Conservation (phyloP, 2,797 vertebrate genomes). For the Pangasius sanitwongsei region DNA sequence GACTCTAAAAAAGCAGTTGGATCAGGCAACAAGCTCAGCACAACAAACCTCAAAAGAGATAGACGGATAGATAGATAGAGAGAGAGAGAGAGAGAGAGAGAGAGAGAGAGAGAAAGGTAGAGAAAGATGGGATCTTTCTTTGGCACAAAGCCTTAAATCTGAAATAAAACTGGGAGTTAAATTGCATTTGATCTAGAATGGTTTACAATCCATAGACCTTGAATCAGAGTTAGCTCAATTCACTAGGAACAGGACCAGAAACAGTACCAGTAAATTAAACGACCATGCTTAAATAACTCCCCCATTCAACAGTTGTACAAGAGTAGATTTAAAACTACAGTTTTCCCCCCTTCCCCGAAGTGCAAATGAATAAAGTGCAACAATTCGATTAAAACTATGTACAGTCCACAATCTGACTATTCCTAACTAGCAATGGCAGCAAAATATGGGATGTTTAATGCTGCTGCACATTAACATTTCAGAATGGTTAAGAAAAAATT, state of each 20-base stretch:
- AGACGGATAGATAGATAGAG: not conserved
- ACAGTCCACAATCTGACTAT: conserved; percentile 72
- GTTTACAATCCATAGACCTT: conserved; percentile 80
- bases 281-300: conserved; percentile 71
- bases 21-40: conserved; percentile 89
- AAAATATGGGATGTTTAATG: conserved; percentile 28
- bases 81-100: conserved; percentile 15
- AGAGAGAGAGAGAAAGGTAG: not conserved
- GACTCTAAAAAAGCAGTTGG: conserved; percentile 91
- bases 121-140: conserved; percentile 16
- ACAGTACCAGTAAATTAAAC: conserved; percentile 64
- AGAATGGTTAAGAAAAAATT: conserved; percentile 62
- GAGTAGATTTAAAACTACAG: conserved; percentile 80
- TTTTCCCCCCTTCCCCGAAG: conserved; percentile 83
- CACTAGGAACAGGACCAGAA: conserved; percentile 60
- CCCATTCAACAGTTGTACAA: conserved; percentile 78
- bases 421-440: conserved; percentile 53
- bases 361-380: conserved; percentile 96
- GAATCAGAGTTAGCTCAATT: conserved; percentile 76
- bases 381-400: conserved; percentile 85
- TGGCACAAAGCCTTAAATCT: conserved; percentile 61
- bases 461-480: conserved; percentile 40
- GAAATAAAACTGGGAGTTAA: conserved; percentile 56
- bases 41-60: conserved; percentile 59
- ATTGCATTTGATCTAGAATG: conserved; percentile 74